These are phyloP conservation scores for Phyllotreta striolata DNA, from an alignment of 2,888 invertebrate genomes.

Conservation along the genomic window DNA sequence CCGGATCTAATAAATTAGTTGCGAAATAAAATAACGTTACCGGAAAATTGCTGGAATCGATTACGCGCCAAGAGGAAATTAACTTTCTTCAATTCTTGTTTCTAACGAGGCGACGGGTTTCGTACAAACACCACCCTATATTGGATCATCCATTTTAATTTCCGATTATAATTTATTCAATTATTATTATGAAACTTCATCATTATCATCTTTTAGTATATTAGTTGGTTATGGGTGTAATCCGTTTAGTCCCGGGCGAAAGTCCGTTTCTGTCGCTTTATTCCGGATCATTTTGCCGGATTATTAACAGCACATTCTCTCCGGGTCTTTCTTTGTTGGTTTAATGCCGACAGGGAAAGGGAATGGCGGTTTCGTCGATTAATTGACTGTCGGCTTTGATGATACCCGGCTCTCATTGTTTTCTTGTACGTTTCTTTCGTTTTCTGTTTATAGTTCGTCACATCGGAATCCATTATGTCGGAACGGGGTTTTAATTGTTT, in stretches of 20 bases:
- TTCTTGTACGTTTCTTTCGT: background rate
- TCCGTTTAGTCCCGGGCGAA: no score
- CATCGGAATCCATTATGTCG: conserved; percentile 10
- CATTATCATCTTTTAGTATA: no score
- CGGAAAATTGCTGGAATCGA: no score
- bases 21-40: no score
- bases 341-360: conserved; percentile 19
- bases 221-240: no score
- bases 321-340: conserved; percentile 27
- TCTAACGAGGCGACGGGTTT: no score
- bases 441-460: background rate
- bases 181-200: no score
- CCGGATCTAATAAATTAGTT: no score
- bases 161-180: no score
- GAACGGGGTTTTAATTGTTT: conserved; percentile 8
- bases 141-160: no score
- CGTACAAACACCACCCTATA: no score
- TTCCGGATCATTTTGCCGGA: conserved; percentile 57
- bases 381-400: conserved; percentile 25
- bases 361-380: conserved; percentile 28
- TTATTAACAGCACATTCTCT: conserved; percentile 55
- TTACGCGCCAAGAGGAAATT: background rate
- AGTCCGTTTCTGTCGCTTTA: conserved; percentile 51
- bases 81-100: no score
- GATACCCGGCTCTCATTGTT: background rate